These are phyloP conservation scores for Folsomia manolachei DNA, from an alignment of 2,888 invertebrate species.

Conservation along the genomic window DNA sequence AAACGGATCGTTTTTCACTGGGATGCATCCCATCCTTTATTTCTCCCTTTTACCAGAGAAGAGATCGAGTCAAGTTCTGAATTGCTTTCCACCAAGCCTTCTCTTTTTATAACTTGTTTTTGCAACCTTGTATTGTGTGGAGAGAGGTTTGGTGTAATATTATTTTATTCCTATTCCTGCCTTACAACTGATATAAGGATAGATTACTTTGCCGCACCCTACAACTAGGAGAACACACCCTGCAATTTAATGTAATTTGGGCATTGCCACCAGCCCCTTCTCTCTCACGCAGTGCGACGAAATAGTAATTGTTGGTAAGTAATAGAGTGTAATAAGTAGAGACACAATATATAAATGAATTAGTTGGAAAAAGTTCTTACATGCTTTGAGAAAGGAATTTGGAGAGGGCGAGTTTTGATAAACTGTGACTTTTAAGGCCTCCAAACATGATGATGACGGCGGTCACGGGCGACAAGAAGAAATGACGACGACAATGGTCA, in stretches of 20 bases:
- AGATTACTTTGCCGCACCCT: slow-evolving; percentile 9
- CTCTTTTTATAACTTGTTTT: neutral
- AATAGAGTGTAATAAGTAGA: slow-evolving; percentile 3
- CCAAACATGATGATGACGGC: slow-evolving; percentile 62
- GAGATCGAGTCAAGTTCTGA: neutral
- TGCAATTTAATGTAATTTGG: slow-evolving; percentile 5
- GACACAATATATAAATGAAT: too few species aligned
- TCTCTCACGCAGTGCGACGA: slow-evolving; percentile 13
- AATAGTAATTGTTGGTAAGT: slow-evolving; percentile 13
- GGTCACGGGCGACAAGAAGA: too few species aligned
- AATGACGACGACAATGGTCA: neutral
- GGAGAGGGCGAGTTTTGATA: slow-evolving; percentile 69
- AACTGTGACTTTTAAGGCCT: slow-evolving; percentile 72
- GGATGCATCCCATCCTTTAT: neutral
- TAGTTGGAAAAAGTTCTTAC: slow-evolving; percentile 69
- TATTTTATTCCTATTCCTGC: neutral
- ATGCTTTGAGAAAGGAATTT: slow-evolving; percentile 74
- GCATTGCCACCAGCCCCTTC: slow-evolving; percentile 7
- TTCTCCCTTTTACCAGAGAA: neutral
- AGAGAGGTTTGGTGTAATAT: neutral
- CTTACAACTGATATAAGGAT: too few species aligned
- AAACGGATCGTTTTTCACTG: neutral
- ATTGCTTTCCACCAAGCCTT: neutral
- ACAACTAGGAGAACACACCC: slow-evolving; percentile 21
- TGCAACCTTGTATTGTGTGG: neutral